Evolutionary conservation across 2,888 invertebrate genomes (phyloP), one percentile per base, ranked within the genome.

Genomic region (Zele albiditarsus): DNA sequence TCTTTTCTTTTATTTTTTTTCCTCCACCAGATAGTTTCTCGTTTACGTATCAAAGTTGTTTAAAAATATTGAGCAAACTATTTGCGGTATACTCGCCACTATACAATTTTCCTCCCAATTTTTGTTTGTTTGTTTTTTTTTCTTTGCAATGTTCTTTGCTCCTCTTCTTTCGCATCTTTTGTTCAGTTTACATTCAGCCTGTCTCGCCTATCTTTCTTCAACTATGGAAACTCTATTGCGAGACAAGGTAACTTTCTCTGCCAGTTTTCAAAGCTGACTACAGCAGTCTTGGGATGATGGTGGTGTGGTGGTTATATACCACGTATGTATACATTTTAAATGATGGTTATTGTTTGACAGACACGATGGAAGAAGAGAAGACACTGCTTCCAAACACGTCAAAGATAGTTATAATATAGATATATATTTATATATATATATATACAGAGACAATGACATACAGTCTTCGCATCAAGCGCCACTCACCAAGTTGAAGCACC

Each of bases 401-500:
- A 46, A 46, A 46, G 46, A 14, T 16, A 16, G 16, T 14, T 46
- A 16, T 5, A 16, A 46, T 33, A 33, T 33, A 33, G 31, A 27
- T n/a, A n/a, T n/a, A n/a, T n/a, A n/a, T n/a, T n/a, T n/a, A n/a
- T n/a, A n/a, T n/a, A n/a, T n/a, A 65, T n/a, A 65, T 3, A n/a
- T 46, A 46, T 16, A n/a, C 4, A n/a, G 25, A 38, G 20, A 38
- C 23, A 20, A 38, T 23, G 31, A 12, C 14, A 65, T 23, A 63
- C 3, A 38, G 23, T 42, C 5, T 46, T 23, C 4, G 42, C 23
- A 66, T 25, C 42, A 25, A 42, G 66, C 31, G 25, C 27, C n/a
- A 38, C 20, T 38, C 58, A 58, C 14, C 72, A 73, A 84, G 79
- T 82, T 83, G 79, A 8, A 71, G 76, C 77, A 71, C 76, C 77